A percentile compares a stretch with the other conserved stretches of the same genome.
phyloP scores from a whole-genome alignment of 1,140 invertebrate genomes.

The Neotoxoptera formosana region DNA sequence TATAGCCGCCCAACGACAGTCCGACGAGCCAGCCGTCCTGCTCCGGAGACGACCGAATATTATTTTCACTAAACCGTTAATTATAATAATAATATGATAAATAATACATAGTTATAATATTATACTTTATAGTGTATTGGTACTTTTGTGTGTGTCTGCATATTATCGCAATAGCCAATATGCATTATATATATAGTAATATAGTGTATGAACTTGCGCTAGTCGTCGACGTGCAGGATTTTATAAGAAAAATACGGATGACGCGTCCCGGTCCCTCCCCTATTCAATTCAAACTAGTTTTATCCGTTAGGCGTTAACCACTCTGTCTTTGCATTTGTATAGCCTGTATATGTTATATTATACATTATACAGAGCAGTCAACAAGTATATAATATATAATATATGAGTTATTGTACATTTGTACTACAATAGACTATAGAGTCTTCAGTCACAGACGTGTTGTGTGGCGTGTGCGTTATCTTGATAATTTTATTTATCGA shows the following conservation, averaged over 20 bases:
- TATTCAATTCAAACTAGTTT: conserved; percentile 11
- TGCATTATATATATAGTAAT: neutral
- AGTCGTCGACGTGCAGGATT: neutral
- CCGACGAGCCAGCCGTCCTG: neutral
- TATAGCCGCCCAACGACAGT: neutral
- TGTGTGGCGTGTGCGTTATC: too few species aligned
- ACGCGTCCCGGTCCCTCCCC: neutral
- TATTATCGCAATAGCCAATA: neutral
- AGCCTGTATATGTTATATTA: too few species aligned
- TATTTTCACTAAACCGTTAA: neutral
- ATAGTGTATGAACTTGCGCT: neutral
- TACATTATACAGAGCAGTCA: too few species aligned
- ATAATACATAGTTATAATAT: too few species aligned
- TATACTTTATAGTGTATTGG: neutral
- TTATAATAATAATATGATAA: neutral
- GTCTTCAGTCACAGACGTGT: too few species aligned
- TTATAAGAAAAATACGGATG: neutral
- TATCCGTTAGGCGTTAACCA: neutral
- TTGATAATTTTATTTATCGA: too few species aligned
- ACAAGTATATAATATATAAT: too few species aligned
- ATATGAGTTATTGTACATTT: neutral
- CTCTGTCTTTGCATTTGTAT: neutral
- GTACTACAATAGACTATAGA: too few species aligned
- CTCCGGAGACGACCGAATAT: neutral
- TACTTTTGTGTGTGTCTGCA: neutral